Evolutionary conservation across 2,113 vertebrate species (phyloP), one percentile per base, ranked within the genome.

Genomic region (Lamprologus speciosus): DNA sequence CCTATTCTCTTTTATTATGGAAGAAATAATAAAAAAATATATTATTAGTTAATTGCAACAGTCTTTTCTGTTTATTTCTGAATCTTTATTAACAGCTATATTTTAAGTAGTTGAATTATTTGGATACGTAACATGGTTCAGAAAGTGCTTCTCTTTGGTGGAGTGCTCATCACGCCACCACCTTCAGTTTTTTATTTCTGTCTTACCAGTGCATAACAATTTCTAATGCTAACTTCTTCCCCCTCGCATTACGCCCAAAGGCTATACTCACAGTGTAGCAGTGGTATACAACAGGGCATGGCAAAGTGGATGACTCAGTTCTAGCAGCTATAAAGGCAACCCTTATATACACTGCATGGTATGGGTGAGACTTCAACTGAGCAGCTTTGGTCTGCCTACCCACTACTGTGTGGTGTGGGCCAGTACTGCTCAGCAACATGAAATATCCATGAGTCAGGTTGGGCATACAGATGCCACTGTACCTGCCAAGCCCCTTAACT

Each of bases 361-460:
- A 75, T 80, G 88, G 80, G 80, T 86, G 86, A 87, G 54, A 81
- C 83, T 91, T 89, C 81, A 63, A 84, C 87, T 89, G 89, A 86
- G 87, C 58, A 53, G 85, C 91, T 91, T 87, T 89, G 84, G 81
- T 78, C 85, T 90, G 79, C 86, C 85, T 83, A 86, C 91, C 80
- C 68, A 86, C 89, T 85, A 91, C 80, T 86, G 87, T 85, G 88
- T 4, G 16, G 17, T 73, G 87, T 60, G 83, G 85, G 83, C 80
- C 53, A 16, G 45, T 81, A 83, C 70, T 2, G 84, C 88, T 86
- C 91, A 86, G 79, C 90, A 78, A 87, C 94, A 96, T 95, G 81
- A 96, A 96, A 95, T 93, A 96, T 95, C 93, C 87, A 95, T 95
- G 92, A 95, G 92, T 92, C 73, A 94, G 89, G 85, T 87, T 86